Evolutionary conservation across 2,113 vertebrate genomes (phyloP), one percentile per base, ranked within the genome.

Genomic region (Heloderma charlesbogerti): DNA sequence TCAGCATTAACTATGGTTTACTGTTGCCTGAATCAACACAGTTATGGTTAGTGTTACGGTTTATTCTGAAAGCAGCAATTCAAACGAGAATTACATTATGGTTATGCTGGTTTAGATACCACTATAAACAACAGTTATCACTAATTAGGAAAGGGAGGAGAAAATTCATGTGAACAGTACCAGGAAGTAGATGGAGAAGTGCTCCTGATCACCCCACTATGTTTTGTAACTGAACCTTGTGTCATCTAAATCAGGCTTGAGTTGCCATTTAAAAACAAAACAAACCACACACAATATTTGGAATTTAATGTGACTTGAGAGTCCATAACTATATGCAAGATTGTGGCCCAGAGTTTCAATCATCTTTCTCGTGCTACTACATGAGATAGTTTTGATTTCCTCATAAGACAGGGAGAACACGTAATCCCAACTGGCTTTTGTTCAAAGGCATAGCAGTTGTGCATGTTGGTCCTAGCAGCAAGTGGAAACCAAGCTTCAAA

Each of bases 351-450:
- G 40, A 67, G 29, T 77, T 31, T 89, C 87, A 51, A 37, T 57
- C n/a, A 72, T 16, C 20, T 71, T 66, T 84, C 25, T 78, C 79
- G n/a, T 40, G 29, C 45, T 67, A 85, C 6, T 85, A 78, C 48
- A 85, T 3, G 6, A 85, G 18, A 69, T 69, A 81, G 15, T 81
- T 89, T 82, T 45, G 10, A 90, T 86, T 79, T 77, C n/a, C 27
- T 89, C 67, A 83, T 34, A 18, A 72, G 22, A 72, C 27, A 60
- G 12, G 12, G 16, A 60, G 67, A 83, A 3, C 45, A 72, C n/a
- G 66, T 29, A 71, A 89, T 89, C n/a, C 67, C 48, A 89, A 34
- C 51, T 89, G 51, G 80, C 88, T 69, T 54, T 79, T 90, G 60
- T 86, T 86, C 83, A 86, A 67, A 90, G 74, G 86, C 45, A 48